Evolutionary conservation across 2,797 vertebrate species (phyloP).

Genomic region (Acrocephalus scirpaceus): DNA sequence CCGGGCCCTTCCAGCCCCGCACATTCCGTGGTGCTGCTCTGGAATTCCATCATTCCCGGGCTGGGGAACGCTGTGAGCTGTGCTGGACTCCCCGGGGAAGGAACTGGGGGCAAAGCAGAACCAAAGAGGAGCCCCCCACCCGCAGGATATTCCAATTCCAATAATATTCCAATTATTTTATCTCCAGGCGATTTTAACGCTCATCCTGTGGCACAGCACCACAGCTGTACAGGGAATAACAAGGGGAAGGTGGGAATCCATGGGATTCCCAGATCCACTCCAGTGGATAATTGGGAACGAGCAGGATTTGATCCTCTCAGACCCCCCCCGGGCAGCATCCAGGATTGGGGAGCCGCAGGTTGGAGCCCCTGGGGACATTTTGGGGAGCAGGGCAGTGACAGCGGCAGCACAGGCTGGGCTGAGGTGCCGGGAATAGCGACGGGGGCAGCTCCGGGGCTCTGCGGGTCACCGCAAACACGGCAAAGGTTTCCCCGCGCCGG

Average conservation of each 20-base stretch:
- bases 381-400: neutral
- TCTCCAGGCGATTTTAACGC: neutral
- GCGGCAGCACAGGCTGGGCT: fast-evolving
- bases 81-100: fast-evolving
- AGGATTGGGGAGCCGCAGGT: neutral
- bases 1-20: neutral
- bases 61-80: neutral
- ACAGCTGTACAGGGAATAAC: neutral
- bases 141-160: neutral
- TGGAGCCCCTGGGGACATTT: neutral
- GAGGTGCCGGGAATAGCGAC: neutral
- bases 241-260: fast-evolving
- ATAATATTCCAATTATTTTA: neutral
- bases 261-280: too few species aligned
- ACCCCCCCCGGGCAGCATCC: neutral
- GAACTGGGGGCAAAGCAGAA: neutral
- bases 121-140: fast-evolving
- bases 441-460: neutral
- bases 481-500: fast-evolving
- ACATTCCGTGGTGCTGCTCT: fast-evolving
- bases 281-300: neutral
- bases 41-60: fast-evolving
- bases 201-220: neutral
- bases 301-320: neutral
- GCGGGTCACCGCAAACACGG: neutral